Evolutionary conservation across 2,797 vertebrate species (phyloP).

Genomic region (Novumbra hubbsi): DNA sequence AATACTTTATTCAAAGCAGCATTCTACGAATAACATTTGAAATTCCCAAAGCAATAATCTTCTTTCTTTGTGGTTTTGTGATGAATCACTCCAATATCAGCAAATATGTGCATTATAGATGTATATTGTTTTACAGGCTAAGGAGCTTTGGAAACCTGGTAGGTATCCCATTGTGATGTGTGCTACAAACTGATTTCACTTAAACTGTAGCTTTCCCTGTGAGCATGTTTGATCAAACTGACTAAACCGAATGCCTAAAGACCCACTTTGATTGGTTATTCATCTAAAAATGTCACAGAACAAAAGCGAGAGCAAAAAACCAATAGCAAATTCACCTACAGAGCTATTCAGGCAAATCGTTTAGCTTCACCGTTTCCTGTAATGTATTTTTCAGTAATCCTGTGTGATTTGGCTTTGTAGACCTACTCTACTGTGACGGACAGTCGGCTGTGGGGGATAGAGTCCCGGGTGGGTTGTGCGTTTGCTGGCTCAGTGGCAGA

Average conservation of each 20-base stretch:
- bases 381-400: neutral
- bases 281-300: neutral
- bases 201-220: neutral
- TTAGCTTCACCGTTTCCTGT: neutral
- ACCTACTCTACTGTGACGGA: neutral
- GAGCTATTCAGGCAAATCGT: neutral
- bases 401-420: neutral
- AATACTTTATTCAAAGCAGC: no score
- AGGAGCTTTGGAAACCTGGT: neutral
- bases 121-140: neutral
- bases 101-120: neutral
- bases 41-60: no score
- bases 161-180: neutral
- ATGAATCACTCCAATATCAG: neutral
- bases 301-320: neutral
- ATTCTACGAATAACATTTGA: no score
- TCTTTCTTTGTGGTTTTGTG: no score
- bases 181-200: neutral
- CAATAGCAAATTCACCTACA: neutral
- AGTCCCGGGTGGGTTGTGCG: neutral
- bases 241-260: neutral
- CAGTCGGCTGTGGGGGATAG: slow-evolving; percentile 3
- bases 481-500: neutral
- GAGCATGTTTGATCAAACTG: neutral
- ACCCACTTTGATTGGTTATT: neutral